Conservation (phyloP, 2,113 vertebrate species). For the Charina bottae region DNA sequence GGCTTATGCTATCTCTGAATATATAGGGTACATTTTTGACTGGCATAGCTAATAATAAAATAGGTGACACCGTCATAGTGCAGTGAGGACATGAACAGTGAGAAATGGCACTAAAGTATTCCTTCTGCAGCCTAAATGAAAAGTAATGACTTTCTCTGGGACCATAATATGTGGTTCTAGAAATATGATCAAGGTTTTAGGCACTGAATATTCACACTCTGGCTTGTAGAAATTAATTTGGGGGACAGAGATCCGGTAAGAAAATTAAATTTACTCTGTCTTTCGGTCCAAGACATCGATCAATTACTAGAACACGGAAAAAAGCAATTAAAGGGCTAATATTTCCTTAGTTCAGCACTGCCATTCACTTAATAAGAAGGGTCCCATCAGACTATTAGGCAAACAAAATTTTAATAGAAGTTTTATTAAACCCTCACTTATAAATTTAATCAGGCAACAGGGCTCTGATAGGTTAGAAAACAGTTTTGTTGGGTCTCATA, state of each 20-base stretch:
- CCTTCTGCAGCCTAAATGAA: not conserved
- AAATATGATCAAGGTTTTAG: conserved; percentile 52
- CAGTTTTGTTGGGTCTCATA: conserved; percentile 7
- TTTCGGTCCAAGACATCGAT: conserved; percentile 65
- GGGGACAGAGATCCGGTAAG: conserved; percentile 17
- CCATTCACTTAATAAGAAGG: conserved; percentile 63
- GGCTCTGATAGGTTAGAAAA: not conserved
- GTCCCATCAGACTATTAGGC: conserved; percentile 60
- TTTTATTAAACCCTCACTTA: conserved; percentile 55
- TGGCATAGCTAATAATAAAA: not conserved
- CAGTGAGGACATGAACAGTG: not conserved
- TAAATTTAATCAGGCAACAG: conserved; percentile 29
- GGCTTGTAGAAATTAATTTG: conserved; percentile 38
- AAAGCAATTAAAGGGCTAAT: conserved; percentile 70
- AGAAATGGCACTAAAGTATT: conserved; percentile 20
- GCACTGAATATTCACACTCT: conserved; percentile 3
- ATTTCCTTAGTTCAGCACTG: conserved; percentile 60
- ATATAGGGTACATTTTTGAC: not conserved
- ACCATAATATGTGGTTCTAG: conserved; percentile 52
- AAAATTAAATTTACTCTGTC: conserved; percentile 52
- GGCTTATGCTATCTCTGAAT: not conserved
- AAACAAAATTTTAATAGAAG: conserved; percentile 65
- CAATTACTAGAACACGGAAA: conserved; percentile 28
- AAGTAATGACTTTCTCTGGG: conserved; percentile 11
- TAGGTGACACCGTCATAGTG: not conserved